These are phyloP conservation scores for Ochropleura plecta DNA, from an alignment of 2,888 invertebrate genomes.

Conservation along the genomic window DNA sequence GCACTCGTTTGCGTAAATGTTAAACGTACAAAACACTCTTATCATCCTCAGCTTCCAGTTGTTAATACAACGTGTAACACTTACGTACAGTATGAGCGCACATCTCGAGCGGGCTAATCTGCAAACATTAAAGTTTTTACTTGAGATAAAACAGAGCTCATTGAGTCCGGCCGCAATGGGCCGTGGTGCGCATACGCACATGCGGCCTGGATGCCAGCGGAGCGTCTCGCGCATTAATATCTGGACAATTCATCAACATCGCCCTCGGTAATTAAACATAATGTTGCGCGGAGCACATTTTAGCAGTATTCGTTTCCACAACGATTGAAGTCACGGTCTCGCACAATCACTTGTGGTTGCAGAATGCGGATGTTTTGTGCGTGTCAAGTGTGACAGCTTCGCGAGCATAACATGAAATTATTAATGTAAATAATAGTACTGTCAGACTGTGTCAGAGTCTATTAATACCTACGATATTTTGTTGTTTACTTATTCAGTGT, in stretches of 20 bases:
- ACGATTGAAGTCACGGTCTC: constrained; percentile 50
- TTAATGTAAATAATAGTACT: constrained; percentile 2
- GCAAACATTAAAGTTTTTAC: constrained; percentile 75
- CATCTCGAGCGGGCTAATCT: constrained; percentile 69
- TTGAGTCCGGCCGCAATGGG: constrained; percentile 80
- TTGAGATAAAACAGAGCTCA: constrained; percentile 80
- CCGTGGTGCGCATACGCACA: constrained; percentile 78
- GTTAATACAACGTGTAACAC: constrained; percentile 40
- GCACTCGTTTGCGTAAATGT: constrained; percentile 34
- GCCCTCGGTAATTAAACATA: constrained; percentile 76
- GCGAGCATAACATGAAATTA: constrained; percentile 18
- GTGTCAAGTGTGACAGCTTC: constrained; percentile 36
- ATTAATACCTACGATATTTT: neutral
- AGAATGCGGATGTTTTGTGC: constrained; percentile 59
- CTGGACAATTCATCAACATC: constrained; percentile 85
- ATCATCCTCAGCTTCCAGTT: constrained; percentile 30
- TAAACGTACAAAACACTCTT: constrained; percentile 29
- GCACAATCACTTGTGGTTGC: constrained; percentile 40
- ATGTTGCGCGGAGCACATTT: constrained; percentile 51
- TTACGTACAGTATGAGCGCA: constrained; percentile 42
- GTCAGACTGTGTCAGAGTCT: constrained; percentile 1
- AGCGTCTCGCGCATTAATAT: constrained; percentile 83
- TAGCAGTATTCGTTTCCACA: constrained; percentile 50
- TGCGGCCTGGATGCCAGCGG: constrained; percentile 86
- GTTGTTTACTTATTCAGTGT: neutral